Base-by-base conservation (phyloP, 1,140 invertebrate species). In the Lasioglossum baleicum region DNA sequence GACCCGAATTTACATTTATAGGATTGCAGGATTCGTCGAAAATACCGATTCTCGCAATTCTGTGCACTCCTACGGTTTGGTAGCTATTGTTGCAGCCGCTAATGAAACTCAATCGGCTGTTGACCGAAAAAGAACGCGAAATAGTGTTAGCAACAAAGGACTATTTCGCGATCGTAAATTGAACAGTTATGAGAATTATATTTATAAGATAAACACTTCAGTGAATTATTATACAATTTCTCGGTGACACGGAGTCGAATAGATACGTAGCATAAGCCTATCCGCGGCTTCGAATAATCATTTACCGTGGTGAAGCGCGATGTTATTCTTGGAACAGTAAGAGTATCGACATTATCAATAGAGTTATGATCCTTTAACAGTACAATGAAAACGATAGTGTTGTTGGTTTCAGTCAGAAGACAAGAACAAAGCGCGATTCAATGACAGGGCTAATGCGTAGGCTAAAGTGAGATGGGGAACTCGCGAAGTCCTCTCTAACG, bases 281-380 rank as follows among this genome's bases (percentile, higher is more conserved):
- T 26, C 65, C 65, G 8, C 22, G 20, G 22, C 58, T 31, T 42
- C 15, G 15, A 66, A 56, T 56, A 66, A 56, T 56, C 35, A 17
- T 13, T 48, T 42, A 17, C 20, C 11, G 20, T 20, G 20, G 6
- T 35, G 4, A 7, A 20, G 44, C 17, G 10, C 31, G 22, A 26
- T 51, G 51, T 44, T 26, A 40, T 40, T 56, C 31, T 20, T 7
- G 31, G 35, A 67, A 58, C 64, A 7, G 48, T n/a, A 10, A 22
- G 15, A 58, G 65, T 53, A 67, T 75, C 73, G 73, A 75, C 63
- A 75, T 68, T 68, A 68, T 75, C 64, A 40, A 68, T 68, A 58
- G 35, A 58, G 22, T 58, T 58, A 42, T n/a, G 48, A 75, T 75
- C 22, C 51, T 42, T 44, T 58, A 67, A 58, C 64, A 15, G 74